phyloP scores from a whole-genome alignment of 2,113 vertebrate genomes.

The Origma solitaria region DNA sequence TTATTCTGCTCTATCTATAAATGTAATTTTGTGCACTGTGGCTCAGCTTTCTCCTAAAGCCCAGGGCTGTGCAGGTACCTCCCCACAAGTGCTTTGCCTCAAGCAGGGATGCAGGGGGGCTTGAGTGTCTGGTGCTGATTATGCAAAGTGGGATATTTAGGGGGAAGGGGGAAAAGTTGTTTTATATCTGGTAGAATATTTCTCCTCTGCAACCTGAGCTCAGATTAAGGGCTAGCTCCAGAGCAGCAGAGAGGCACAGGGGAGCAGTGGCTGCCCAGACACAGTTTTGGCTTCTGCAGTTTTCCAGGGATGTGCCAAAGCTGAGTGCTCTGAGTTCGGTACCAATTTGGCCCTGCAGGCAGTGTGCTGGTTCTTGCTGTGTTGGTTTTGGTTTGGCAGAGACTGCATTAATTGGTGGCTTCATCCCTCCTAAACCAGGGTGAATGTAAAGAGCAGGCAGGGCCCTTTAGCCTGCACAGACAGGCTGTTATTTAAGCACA shows the following conservation, averaged over 20 bases:
- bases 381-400: neutral
- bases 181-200: neutral
- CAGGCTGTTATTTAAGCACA: neutral
- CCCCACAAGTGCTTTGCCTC: fast-evolving
- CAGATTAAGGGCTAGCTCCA: neutral
- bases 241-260: neutral
- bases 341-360: neutral
- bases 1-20: neutral
- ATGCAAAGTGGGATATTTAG: neutral
- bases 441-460: neutral
- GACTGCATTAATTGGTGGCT: neutral
- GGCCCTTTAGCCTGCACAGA: neutral
- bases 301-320: neutral
- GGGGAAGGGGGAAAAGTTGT: too few relatives aligned
- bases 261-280: neutral
- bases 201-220: neutral
- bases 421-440: neutral
- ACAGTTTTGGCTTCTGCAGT: neutral
- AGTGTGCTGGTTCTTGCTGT: fast-evolving
- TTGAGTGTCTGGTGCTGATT: neutral
- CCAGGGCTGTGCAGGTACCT: neutral
- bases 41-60: too few relatives aligned
- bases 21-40: fast-evolving
- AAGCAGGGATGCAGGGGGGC: fast-evolving
- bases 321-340: fast-evolving